phyloP scores from a whole-genome alignment of 30 jellyfish, hydroid and myxozoan species.

The Rhopilema esculentum region DNA sequence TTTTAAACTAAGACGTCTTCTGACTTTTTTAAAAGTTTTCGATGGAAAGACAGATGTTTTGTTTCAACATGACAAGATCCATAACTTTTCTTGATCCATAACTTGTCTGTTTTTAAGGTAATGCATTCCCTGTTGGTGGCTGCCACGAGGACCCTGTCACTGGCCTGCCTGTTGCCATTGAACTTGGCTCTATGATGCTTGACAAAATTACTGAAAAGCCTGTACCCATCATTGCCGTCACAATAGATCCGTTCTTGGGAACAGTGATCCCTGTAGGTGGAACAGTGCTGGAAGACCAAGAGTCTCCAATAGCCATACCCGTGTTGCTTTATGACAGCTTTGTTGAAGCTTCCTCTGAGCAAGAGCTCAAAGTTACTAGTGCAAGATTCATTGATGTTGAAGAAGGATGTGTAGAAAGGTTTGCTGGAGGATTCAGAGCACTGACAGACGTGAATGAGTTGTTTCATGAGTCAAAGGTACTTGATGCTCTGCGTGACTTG shows the following conservation, averaged over 20 bases:
- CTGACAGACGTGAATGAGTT: constrained; percentile 92
- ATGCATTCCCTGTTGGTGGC: constrained; percentile 98
- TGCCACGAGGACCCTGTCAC: constrained; percentile 85
- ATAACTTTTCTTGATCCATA: no score
- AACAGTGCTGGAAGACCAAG: constrained; percentile 67
- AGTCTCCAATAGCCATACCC: constrained; percentile 68
- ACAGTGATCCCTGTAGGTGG: constrained; percentile 96
- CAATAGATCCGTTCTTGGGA: constrained; percentile 84
- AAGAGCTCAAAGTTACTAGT: constrained; percentile 86
- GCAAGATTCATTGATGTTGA: constrained; percentile 71
- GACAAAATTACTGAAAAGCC: constrained; percentile 61
- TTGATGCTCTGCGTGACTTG: constrained; percentile 84
- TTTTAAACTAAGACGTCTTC: no score
- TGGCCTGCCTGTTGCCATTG: constrained; percentile 87
- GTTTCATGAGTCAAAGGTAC: constrained; percentile 79
- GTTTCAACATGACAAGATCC: no score
- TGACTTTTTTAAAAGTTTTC: no score
- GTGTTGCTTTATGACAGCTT: constrained; percentile 83
- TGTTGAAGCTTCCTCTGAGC: constrained; percentile 73
- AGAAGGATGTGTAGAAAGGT: constrained; percentile 69
- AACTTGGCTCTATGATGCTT: constrained; percentile 76
- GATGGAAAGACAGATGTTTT: no score
- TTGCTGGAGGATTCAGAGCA: constrained; percentile 92
- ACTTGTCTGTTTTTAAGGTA: constrained; percentile 57
- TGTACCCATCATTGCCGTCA: constrained; percentile 80